Evolutionary conservation across 2,797 vertebrate species (phyloP).

Genomic region (Pipistrellus pygmaeus): DNA sequence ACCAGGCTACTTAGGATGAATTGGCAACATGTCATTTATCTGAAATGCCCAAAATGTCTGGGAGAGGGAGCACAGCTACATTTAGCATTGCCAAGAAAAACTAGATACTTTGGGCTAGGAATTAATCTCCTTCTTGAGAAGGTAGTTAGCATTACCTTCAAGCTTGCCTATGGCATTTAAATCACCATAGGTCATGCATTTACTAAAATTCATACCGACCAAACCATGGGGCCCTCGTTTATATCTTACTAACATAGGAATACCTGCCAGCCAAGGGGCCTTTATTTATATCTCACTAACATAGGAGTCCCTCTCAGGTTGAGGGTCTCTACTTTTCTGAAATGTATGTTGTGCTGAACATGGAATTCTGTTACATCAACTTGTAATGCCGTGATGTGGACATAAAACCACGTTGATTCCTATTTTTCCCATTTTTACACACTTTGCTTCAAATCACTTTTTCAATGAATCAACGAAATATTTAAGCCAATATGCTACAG

Average conservation of each 20-base stretch:
- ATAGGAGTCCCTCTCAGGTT: conserved; percentile 3
- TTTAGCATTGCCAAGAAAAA: conserved; percentile 80
- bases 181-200: conserved; percentile 70
- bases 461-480: conserved; percentile 17
- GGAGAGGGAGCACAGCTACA: conserved; percentile 70
- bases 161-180: conserved; percentile 76
- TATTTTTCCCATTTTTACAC: conserved; percentile 8
- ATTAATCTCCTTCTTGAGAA: conserved; percentile 82
- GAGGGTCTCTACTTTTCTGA: conserved; percentile 23
- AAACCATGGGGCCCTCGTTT: conserved; percentile 60
- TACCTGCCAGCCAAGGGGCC: neutral
- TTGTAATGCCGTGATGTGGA: neutral
- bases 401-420: neutral
- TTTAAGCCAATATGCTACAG: neutral
- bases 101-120: conserved; percentile 77
- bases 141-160: conserved; percentile 73
- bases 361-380: neutral
- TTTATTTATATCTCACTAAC: conserved; percentile 70
- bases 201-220: conserved; percentile 65
- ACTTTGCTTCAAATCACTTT: neutral
- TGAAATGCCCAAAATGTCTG: conserved; percentile 77
- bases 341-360: neutral
- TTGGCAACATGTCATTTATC: conserved; percentile 81
- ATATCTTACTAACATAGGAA: conserved; percentile 56
- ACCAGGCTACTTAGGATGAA: conserved; percentile 79